phyloP scores from a whole-genome alignment of 2,113 vertebrate genomes.

The Hypanus sabinus region DNA sequence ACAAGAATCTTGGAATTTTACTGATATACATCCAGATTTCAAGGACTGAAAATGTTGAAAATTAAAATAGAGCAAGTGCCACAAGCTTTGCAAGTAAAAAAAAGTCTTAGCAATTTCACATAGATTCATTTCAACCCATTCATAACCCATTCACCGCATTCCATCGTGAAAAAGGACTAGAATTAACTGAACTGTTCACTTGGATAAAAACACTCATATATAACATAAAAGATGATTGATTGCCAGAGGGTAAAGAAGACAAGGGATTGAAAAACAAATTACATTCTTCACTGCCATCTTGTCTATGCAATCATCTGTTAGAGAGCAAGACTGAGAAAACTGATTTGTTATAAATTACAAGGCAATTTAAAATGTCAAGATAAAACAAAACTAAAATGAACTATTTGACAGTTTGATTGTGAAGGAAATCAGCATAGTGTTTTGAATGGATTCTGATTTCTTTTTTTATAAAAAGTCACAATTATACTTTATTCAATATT shows the following conservation, averaged over 20 bases:
- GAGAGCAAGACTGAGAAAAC: neutral
- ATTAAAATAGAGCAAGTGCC: conserved; percentile 10
- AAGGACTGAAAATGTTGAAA: neutral
- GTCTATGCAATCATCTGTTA: neutral
- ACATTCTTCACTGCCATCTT: neutral
- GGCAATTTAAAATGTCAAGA: conserved; percentile 21
- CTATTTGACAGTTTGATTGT: conserved; percentile 45
- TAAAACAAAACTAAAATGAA: conserved; percentile 51
- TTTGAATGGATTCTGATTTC: conserved; percentile 56
- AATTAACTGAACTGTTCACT: neutral
- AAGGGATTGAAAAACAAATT: neutral
- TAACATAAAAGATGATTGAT: neutral
- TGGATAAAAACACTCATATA: neutral
- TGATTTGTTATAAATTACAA: neutral
- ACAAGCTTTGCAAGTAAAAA: neutral
- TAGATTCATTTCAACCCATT: neutral
- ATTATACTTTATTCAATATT: conserved; percentile 84
- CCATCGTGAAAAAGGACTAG: neutral
- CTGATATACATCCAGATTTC: neutral
- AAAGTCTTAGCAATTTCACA: neutral
- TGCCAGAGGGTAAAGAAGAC: neutral
- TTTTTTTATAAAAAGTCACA: conserved; percentile 67
- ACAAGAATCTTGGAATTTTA: neutral
- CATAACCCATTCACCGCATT: neutral
- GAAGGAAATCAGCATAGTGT: conserved; percentile 38